Conservation (phyloP, 1,140 invertebrate species). For the Bombus sibiricus region DNA sequence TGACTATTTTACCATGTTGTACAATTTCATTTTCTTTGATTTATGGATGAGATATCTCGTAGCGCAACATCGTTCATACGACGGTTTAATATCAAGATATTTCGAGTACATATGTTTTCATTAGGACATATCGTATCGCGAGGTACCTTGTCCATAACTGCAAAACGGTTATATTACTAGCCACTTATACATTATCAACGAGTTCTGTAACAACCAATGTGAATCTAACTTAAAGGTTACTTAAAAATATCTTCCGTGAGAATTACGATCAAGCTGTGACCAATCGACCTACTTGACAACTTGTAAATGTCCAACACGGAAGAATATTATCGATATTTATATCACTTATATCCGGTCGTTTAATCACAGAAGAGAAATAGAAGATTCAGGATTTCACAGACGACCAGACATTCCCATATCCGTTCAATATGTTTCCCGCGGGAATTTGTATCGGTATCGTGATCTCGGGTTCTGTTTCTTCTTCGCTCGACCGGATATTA, state of each 20-base stretch:
- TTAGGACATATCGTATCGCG: neutral
- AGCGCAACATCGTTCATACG: no score
- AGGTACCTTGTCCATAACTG: neutral
- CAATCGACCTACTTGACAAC: no score
- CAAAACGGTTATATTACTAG: no score
- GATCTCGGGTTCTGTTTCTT: slow-evolving; percentile 1
- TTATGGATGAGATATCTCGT: no score
- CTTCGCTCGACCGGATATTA: slow-evolving; percentile 8
- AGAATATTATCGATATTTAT: slow-evolving; percentile 1
- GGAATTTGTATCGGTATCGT: slow-evolving; percentile 10
- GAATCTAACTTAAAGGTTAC: neutral
- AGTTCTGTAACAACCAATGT: neutral
- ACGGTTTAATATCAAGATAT: no score
- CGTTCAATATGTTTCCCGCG: neutral
- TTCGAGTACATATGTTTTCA: no score
- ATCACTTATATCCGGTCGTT: neutral
- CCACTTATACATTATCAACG: neutral
- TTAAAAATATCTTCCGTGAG: neutral
- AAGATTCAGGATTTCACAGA: neutral
- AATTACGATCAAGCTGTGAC: neutral
- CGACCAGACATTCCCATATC: neutral
- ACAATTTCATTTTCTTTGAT: no score
- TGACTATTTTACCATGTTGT: no score
- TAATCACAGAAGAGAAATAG: slow-evolving; percentile 18
- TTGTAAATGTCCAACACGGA: neutral